Evolutionary conservation across 2,888 invertebrate species (phyloP), one percentile per base, ranked within the genome.

Genomic region (Calameuta pallipes): DNA sequence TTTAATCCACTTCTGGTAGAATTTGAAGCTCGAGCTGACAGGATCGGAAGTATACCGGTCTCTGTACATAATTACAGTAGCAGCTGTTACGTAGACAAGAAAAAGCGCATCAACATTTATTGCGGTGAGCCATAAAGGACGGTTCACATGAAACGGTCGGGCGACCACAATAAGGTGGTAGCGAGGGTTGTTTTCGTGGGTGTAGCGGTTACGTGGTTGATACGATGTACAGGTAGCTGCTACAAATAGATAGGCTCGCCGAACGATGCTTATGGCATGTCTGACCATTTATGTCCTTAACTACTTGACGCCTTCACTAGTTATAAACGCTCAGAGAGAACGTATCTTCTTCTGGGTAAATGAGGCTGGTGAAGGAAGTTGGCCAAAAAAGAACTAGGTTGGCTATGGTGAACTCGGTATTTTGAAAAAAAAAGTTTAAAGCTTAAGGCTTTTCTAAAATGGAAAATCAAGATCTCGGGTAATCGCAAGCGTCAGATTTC

Each of bases 111-210:
- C 33, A 78, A 74, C 71, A 33, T 36, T 75, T 71, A 31, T 75
- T 75, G 75, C 41, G 37, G 70, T 70, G 35, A 34, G 30, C 70
- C 70, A 75, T 78, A 33, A 78, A 78, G 70, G 69, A 74, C 68
- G 74, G 75, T 75, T 74, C 75, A 34, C 69, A 78, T 37, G 78
- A 78, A 77, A 70, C 36, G 37, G 70, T 69, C 69, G 78, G 56
- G 69, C 73, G 33, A 35, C 33, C 70, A 69, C 69, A 34, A 70
- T 78, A 71, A 73, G 30, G 31, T 34, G 76, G 56, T 23, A 56
- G 56, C 56, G 56, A 56, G 9, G 56, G 23, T 56, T 56, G 56
- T 56, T 56, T 56, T 56, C 9, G 23, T 56, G 56, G 56, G 15
- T 23, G 23, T 9, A 56, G 56, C 23, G 56, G 56, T 56, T 56